Conservation (phyloP, 2,888 invertebrate species). For the Hipparchia semele region DNA sequence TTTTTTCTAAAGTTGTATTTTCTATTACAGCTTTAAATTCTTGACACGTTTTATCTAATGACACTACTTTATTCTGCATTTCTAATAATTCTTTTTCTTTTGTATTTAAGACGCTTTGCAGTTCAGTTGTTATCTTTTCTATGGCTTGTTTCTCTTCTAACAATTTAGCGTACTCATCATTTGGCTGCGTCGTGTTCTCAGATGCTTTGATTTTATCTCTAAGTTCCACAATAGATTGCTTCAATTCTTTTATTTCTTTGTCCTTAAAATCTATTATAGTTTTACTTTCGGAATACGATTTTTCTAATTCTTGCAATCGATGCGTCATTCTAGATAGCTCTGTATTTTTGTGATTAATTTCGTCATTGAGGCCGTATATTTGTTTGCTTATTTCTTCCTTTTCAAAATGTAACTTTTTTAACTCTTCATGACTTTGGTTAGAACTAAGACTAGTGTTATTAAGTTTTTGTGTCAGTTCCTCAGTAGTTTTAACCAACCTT, state of each 20-base stretch:
- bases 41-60: slow-evolving; percentile 53
- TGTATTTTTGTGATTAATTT: slow-evolving; percentile 55
- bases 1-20: slow-evolving; percentile 79
- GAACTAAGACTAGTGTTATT: slow-evolving; percentile 46
- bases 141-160: slow-evolving; percentile 59
- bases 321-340: slow-evolving; percentile 54
- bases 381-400: slow-evolving; percentile 61
- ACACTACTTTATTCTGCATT: slow-evolving; percentile 50
- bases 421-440: slow-evolving; percentile 54
- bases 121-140: slow-evolving; percentile 54
- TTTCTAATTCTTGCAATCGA: slow-evolving; percentile 53
- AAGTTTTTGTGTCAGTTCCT: slow-evolving; percentile 50
- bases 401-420: slow-evolving; percentile 54
- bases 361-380: slow-evolving; percentile 55
- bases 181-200: slow-evolving; percentile 55
- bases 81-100: slow-evolving; percentile 57
- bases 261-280: slow-evolving; percentile 55
- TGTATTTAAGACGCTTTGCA: slow-evolving; percentile 49
- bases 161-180: slow-evolving; percentile 60
- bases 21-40: slow-evolving; percentile 63
- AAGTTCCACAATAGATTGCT: slow-evolving; percentile 62
- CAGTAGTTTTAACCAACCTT: slow-evolving; percentile 52
- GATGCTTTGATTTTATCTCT: slow-evolving; percentile 59
- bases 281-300: slow-evolving; percentile 49
- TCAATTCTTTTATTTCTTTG: slow-evolving; percentile 69